Evolutionary conservation across 1,140 invertebrate genomes (phyloP).

Genomic region (Lethrus apterus): DNA sequence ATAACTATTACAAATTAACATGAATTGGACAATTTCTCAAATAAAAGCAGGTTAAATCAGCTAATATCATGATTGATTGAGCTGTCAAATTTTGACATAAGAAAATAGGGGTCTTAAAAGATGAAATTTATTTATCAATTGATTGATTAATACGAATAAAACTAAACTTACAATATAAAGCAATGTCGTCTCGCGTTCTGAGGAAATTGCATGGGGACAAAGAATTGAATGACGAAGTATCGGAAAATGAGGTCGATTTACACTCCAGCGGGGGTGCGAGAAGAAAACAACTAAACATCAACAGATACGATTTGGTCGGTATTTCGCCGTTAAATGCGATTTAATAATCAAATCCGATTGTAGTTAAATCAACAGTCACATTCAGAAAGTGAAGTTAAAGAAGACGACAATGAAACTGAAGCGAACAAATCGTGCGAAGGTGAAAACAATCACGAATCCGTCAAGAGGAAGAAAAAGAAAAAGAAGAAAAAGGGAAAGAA

Average conservation of each 20-base stretch:
- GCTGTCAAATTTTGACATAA: too few relatives aligned
- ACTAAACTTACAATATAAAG: too few relatives aligned
- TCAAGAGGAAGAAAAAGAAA: slow-evolving; percentile 55
- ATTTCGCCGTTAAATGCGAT: neutral
- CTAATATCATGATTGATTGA: too few relatives aligned
- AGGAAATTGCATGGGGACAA: slow-evolving; percentile 54
- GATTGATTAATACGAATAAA: too few relatives aligned
- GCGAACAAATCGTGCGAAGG: slow-evolving; percentile 44
- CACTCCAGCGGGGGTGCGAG: slow-evolving; percentile 40
- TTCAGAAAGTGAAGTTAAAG: slow-evolving; percentile 62
- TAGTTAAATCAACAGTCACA: slow-evolving; percentile 54
- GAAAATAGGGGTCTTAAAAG: too few relatives aligned
- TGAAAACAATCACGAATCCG: slow-evolving; percentile 38
- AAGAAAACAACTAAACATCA: slow-evolving; percentile 48
- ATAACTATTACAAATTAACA: too few relatives aligned
- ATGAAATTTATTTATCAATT: too few relatives aligned
- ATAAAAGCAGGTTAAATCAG: too few relatives aligned
- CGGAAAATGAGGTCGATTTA: slow-evolving; percentile 42
- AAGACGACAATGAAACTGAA: slow-evolving; percentile 61
- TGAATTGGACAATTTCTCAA: too few relatives aligned
- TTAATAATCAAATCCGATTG: slow-evolving; percentile 8
- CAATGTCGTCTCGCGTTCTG: slow-evolving; percentile 56
- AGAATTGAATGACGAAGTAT: slow-evolving; percentile 43
- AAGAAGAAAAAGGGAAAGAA: slow-evolving; percentile 53
- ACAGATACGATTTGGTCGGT: slow-evolving; percentile 57